Conservation (phyloP, 2,113 vertebrate species). For the Heliornis fulica region DNA sequence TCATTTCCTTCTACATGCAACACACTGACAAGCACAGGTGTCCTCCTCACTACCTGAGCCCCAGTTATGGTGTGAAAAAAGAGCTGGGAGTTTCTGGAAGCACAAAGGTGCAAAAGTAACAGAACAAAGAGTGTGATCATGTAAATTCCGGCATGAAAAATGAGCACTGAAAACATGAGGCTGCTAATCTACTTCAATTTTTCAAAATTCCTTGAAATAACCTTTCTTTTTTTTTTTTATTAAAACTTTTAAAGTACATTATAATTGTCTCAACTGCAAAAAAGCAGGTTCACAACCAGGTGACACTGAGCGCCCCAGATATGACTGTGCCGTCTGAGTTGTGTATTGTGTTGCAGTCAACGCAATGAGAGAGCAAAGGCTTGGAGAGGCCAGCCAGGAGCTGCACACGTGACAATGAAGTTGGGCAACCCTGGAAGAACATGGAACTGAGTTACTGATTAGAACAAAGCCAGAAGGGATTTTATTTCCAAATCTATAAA, state of each 20-base stretch:
- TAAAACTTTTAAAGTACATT: not conserved
- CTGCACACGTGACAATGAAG: not conserved
- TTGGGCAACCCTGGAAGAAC: not conserved
- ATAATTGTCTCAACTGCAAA: not conserved
- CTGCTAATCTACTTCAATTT: not conserved
- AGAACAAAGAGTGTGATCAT: not conserved
- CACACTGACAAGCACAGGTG: not conserved
- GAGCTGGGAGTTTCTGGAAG: not conserved
- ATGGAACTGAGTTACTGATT: not conserved
- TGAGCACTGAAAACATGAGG: not conserved
- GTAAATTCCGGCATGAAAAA: not conserved
- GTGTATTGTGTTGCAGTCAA: not conserved
- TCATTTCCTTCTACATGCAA: not conserved
- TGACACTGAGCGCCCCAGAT: not conserved
- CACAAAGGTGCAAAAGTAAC: not conserved
- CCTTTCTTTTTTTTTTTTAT: no score
- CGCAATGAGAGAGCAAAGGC: not conserved
- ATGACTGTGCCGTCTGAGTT: not conserved
- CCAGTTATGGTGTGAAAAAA: not conserved
- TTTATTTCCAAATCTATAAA: slow-evolving; percentile 21
- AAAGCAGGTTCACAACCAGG: not conserved
- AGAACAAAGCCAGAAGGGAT: not conserved
- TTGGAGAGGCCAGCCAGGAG: not conserved
- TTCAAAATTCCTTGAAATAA: not conserved
- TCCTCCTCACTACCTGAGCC: not conserved